Base-by-base conservation (phyloP, 1,140 invertebrate species). In the Cotesia vestalis region DNA sequence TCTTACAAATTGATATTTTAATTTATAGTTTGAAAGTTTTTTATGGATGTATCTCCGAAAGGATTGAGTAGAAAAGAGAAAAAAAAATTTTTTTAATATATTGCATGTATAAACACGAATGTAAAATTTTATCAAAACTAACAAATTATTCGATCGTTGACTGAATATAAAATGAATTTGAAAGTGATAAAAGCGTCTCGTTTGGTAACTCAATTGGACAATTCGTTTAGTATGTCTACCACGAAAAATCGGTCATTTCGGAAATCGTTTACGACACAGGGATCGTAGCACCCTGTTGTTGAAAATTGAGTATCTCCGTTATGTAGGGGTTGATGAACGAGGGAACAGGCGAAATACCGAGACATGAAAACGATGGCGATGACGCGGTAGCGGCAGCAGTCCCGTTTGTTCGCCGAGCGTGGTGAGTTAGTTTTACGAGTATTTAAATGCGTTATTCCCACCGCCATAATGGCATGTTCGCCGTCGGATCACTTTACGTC, bases 401-500 rank as follows among this genome's bases (percentile, higher is more conserved):
- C 63, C 62, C 53, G 51, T 72, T 64, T 64, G 52, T 66, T 61
- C 63, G 35, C 51, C 12, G 1, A 36, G 20, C 36, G 8, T 36
- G 68, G 66, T 73, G 68, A 76, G 75, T 76, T 73, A 76, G 73
- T 67, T 74, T 75, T 75, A 77, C 71, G 75, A 77, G 71, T 73
- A 73, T 77, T 77, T 77, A 77, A 75, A 74, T 74, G 75, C 71
- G 66, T 71, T 63, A 66, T 66, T 64, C 63, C 52, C 52, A 69
- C 62, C 71, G 71, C 69, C 66, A 70, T 73, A 73, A 73, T 69
- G 69, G 66, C 75, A 78, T 82, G 77, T 79, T 77, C 77, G 81
- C 83, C 81, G 82, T 82, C 84, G 83, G 81, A 80, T 78, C 60
- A 72, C 74, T 69, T 11, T 55, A 20, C 38, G 69, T 64, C 71